These are phyloP conservation scores for Melanotaenia maccullochi DNA, from an alignment of 2,797 vertebrate species.

Conservation along the genomic window DNA sequence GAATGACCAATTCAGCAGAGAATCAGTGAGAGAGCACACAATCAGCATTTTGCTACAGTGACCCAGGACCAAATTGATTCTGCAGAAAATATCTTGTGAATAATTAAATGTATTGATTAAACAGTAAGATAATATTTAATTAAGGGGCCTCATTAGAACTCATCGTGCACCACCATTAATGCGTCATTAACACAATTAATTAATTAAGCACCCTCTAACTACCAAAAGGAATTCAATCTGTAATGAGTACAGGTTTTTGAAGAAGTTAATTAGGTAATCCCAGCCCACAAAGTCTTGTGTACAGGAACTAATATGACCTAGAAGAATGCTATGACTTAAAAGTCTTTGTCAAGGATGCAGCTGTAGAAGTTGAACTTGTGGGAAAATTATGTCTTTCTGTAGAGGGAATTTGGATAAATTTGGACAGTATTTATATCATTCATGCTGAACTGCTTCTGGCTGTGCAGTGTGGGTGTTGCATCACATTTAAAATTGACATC, in stretches of 20 bases:
- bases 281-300: conserved; percentile 59
- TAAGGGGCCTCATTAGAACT: conserved; percentile 85
- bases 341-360: conserved; percentile 46
- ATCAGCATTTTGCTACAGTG: conserved; percentile 71
- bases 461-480: neutral
- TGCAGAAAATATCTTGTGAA: conserved; percentile 83
- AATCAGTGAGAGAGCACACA: conserved; percentile 71
- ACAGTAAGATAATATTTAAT: conserved; percentile 89
- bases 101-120: conserved; percentile 88
- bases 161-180: conserved; percentile 79
- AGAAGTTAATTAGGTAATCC: conserved; percentile 83
- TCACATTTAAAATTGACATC: neutral
- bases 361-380: conserved; percentile 6
- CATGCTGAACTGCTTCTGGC: neutral
- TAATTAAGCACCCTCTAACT: conserved; percentile 83
- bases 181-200: conserved; percentile 87
- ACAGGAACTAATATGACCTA: conserved; percentile 63
- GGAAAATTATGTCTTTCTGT: neutral
- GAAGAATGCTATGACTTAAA: conserved; percentile 61
- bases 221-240: conserved; percentile 82
- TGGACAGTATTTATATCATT: neutral
- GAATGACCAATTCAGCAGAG: conserved; percentile 74
- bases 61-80: conserved; percentile 80
- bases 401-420: conserved; percentile 17
- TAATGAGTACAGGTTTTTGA: conserved; percentile 83